These are phyloP conservation scores for Pangasius larnaudii DNA, from an alignment of 2,797 vertebrate species.

Conservation along the genomic window DNA sequence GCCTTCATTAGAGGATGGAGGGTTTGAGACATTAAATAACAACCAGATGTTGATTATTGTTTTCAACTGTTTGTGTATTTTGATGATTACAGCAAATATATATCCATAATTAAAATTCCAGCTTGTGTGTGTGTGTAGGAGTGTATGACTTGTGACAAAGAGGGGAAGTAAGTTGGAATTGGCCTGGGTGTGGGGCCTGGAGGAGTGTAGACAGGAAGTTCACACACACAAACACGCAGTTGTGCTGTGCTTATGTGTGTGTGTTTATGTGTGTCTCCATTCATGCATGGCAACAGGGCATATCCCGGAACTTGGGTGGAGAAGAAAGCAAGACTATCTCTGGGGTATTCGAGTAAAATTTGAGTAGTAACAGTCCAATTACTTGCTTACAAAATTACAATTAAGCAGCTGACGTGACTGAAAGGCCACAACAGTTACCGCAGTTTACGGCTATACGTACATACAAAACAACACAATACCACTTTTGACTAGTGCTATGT, in stretches of 20 bases:
- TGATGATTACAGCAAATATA: not conserved
- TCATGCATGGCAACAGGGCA: not conserved
- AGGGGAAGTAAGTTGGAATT: slow-evolving; percentile 56
- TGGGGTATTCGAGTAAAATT: not conserved
- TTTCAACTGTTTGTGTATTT: slow-evolving; percentile 13
- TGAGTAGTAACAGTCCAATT: not conserved
- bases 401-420: no score
- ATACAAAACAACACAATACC: not conserved
- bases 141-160: slow-evolving; percentile 47
- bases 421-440: not conserved
- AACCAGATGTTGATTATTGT: not conserved
- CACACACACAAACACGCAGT: slow-evolving; percentile 17
- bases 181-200: slow-evolving; percentile 47
- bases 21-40: slow-evolving; percentile 17
- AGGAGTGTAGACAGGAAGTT: slow-evolving; percentile 52
- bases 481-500: not conserved
- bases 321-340: not conserved
- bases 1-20: not conserved
- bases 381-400: not conserved
- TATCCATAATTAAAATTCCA: slow-evolving; percentile 10
- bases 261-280: not conserved
- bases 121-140: not conserved
- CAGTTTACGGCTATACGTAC: not conserved
- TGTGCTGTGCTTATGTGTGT: not conserved
- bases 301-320: not conserved